Conservation (phyloP, 2,888 invertebrate species). For the Netelia inedita region DNA sequence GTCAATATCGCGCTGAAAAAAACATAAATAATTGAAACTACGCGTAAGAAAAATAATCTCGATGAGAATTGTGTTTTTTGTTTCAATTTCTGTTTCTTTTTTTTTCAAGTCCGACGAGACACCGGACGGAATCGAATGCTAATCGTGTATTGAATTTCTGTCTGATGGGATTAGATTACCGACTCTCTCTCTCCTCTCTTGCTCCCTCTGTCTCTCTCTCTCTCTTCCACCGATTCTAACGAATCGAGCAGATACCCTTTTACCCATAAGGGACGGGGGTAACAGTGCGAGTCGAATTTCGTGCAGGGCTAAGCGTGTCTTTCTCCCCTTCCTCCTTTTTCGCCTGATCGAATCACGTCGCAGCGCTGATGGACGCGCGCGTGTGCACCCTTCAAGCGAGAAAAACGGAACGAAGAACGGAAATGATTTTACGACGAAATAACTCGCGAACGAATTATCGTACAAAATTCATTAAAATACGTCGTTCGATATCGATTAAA, state of each 20-base stretch:
- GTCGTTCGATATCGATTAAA: background rate
- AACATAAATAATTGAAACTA: constrained; percentile 23
- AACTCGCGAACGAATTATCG: background rate
- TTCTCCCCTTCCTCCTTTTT: constrained; percentile 10
- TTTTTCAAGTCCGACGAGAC: constrained; percentile 43
- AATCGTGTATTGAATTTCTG: constrained; percentile 64
- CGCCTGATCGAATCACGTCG: constrained; percentile 37
- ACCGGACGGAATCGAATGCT: constrained; percentile 59
- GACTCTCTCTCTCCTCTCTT: constrained; percentile 13
- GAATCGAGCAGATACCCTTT: constrained; percentile 44
- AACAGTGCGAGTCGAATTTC: constrained; percentile 46
- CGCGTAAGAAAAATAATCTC: constrained; percentile 33
- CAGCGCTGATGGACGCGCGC: no score
- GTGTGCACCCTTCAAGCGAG: background rate
- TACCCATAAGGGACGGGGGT: background rate
- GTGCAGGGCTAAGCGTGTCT: constrained; percentile 14
- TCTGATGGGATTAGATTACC: constrained; percentile 57
- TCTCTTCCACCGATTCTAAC: constrained; percentile 38
- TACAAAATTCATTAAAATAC: background rate
- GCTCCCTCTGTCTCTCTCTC: constrained; percentile 8
- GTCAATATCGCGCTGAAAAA: background rate
- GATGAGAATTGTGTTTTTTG: background rate
- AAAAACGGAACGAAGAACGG: background rate
- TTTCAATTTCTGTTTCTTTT: constrained; percentile 3
- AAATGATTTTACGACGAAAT: background rate